phyloP scores from a whole-genome alignment of 2,113 vertebrate genomes.

The Dipodomys stephensi region DNA sequence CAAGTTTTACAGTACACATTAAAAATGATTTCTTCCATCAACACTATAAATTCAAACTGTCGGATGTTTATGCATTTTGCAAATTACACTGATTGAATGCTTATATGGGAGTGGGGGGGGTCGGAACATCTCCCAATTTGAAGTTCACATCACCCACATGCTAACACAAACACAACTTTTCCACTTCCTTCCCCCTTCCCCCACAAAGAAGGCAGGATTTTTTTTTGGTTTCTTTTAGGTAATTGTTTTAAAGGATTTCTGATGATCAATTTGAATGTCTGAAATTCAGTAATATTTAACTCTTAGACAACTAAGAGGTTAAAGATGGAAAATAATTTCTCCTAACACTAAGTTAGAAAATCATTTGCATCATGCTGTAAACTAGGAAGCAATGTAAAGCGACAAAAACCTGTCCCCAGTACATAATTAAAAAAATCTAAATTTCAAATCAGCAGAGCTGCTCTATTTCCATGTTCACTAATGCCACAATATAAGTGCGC shows the following conservation, averaged over 20 bases:
- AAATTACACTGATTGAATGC: slow-evolving; percentile 91
- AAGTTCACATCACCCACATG: slow-evolving; percentile 86
- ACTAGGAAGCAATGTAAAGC: slow-evolving; percentile 95
- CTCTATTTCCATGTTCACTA: slow-evolving; percentile 84
- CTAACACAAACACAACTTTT: slow-evolving; percentile 86
- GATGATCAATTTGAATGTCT: slow-evolving; percentile 85
- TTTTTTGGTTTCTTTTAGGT: slow-evolving; percentile 87
- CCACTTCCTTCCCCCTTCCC: slow-evolving; percentile 73
- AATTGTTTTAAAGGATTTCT: slow-evolving; percentile 83
- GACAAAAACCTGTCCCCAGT: slow-evolving; percentile 92
- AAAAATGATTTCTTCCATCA: slow-evolving; percentile 91
- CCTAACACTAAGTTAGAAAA: slow-evolving; percentile 93
- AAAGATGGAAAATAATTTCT: slow-evolving; percentile 89
- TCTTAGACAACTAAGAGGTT: slow-evolving; percentile 90
- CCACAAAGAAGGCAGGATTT: slow-evolving; percentile 83
- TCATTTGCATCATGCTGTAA: slow-evolving; percentile 96
- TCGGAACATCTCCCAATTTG: slow-evolving; percentile 86
- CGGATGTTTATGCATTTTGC: slow-evolving; percentile 87
- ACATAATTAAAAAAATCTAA: slow-evolving; percentile 89
- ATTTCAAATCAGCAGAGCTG: slow-evolving; percentile 89
- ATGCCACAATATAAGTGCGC: slow-evolving; percentile 76
- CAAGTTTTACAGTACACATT: slow-evolving; percentile 91
- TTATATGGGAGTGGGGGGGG: slow-evolving; percentile 85
- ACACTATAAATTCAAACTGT: slow-evolving; percentile 91
- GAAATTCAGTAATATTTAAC: slow-evolving; percentile 86